Conservation (phyloP, 2,113 vertebrate species). For the Phycodurus eques region DNA sequence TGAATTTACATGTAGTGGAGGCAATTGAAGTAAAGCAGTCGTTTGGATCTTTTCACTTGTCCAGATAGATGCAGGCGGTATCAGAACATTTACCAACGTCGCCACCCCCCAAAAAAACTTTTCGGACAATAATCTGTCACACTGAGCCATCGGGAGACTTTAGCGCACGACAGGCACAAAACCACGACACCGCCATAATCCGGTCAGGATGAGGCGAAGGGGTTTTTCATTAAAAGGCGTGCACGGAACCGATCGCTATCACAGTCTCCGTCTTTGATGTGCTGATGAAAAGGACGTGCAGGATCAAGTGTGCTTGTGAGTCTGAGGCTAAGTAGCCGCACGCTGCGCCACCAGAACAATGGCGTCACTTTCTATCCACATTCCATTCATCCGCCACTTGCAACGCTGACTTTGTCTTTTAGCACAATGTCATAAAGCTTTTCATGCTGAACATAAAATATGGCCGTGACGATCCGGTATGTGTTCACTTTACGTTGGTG, state of each 20-base stretch:
- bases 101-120: neutral
- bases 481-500: neutral
- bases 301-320: neutral
- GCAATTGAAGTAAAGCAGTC: neutral
- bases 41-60: neutral
- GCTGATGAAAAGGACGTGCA: neutral
- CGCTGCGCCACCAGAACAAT: neutral
- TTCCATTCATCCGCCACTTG: neutral
- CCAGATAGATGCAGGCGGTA: neutral
- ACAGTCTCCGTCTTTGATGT: neutral
- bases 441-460: neutral
- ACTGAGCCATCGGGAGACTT: neutral
- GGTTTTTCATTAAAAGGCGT: neutral
- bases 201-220: constrained; percentile 1
- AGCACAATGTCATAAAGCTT: no score
- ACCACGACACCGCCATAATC: neutral
- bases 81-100: neutral
- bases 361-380: neutral
- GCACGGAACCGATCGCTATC: neutral
- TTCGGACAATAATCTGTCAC: neutral
- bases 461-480: neutral
- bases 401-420: neutral
- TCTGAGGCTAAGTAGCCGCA: neutral
- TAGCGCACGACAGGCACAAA: neutral
- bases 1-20: neutral